phyloP scores from a whole-genome alignment of 2,113 vertebrate species.

The Myrmecophaga tridactyla region DNA sequence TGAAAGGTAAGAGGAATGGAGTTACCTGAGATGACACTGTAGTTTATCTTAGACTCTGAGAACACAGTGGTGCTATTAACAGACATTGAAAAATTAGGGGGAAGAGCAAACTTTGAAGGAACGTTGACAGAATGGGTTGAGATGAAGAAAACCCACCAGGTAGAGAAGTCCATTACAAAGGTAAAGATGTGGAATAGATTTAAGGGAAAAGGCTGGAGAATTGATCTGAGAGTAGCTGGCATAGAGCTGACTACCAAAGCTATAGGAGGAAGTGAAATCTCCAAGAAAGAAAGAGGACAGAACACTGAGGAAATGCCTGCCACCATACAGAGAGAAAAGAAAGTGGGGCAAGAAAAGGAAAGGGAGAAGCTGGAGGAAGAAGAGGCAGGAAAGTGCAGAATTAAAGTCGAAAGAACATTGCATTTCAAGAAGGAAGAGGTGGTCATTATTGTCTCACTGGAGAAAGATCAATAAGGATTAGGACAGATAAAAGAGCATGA shows the following conservation, averaged over 20 bases:
- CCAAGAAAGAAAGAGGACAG: background rate
- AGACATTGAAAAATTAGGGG: background rate
- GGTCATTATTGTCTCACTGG: background rate
- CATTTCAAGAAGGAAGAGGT: background rate
- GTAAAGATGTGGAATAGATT: background rate
- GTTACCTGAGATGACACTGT: background rate
- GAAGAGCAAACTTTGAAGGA: background rate
- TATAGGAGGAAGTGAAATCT: background rate
- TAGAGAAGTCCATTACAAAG: background rate
- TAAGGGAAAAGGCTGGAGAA: background rate
- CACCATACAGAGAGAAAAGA: background rate
- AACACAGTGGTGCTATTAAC: background rate
- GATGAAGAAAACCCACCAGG: background rate
- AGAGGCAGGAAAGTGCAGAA: background rate
- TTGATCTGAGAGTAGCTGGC: background rate
- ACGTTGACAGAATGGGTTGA: background rate
- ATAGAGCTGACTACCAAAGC: background rate
- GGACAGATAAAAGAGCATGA: background rate
- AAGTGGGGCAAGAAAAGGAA: background rate
- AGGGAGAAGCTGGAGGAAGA: background rate
- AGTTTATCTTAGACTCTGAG: background rate
- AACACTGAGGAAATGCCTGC: background rate
- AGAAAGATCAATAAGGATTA: background rate
- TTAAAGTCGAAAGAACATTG: background rate
- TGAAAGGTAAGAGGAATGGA: background rate